phyloP scores from a whole-genome alignment of 2,888 invertebrate species.

The Cephus rjabovi region DNA sequence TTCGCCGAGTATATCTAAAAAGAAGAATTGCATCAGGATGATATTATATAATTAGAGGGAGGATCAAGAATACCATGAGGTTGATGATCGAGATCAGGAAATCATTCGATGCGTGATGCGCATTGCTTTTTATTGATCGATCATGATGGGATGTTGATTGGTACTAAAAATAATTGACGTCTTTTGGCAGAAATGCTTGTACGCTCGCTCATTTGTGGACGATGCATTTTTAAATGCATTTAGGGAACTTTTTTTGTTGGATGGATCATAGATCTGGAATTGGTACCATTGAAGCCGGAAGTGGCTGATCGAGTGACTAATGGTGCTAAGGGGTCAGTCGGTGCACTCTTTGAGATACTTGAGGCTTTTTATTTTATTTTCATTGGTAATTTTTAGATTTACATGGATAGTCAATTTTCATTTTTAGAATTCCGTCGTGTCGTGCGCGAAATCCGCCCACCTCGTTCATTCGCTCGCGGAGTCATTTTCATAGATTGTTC shows the following conservation, averaged over 20 bases:
- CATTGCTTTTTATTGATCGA: background rate
- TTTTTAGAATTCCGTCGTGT: background rate
- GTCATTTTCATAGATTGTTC: background rate
- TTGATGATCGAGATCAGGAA: background rate
- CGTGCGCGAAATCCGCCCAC: background rate
- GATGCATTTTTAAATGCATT: background rate
- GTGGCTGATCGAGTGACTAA: background rate
- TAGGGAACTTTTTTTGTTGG: background rate
- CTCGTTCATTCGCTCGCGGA: background rate
- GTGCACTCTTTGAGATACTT: background rate
- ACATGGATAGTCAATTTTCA: background rate
- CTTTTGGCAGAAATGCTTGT: background rate
- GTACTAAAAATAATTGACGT: background rate
- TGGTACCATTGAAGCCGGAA: background rate
- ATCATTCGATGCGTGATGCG: background rate
- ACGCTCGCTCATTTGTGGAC: background rate
- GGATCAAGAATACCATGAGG: background rate
- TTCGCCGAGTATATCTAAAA: slow-evolving; percentile 79
- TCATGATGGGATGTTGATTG: background rate
- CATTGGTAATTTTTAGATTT: background rate
- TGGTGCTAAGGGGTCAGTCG: background rate
- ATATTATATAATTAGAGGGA: background rate
- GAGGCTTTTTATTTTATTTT: background rate
- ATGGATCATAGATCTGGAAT: background rate
- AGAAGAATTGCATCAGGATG: background rate